Conservation (phyloP, 2,113 vertebrate genomes). For the Coturnix japonica region DNA sequence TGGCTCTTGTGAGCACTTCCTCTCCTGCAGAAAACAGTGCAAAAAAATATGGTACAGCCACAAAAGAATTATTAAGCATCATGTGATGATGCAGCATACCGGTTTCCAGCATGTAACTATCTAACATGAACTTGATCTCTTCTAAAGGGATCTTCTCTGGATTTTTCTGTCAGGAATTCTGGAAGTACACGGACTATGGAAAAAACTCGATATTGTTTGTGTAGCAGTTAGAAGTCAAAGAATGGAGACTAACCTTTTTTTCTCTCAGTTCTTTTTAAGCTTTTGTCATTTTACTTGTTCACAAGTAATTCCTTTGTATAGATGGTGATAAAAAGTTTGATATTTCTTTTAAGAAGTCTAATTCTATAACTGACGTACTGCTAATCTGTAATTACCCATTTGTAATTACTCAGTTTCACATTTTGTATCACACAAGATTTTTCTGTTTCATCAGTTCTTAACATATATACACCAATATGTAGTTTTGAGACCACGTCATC, state of each 20-base stretch:
- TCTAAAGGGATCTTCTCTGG: neutral
- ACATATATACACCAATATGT: neutral
- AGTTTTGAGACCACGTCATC: neutral
- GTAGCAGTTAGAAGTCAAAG: neutral
- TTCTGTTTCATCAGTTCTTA: constrained; percentile 4
- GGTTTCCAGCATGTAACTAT: neutral
- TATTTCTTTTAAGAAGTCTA: neutral
- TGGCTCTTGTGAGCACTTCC: neutral
- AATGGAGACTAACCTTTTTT: neutral
- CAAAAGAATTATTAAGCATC: neutral
- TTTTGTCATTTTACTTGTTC: constrained; percentile 23
- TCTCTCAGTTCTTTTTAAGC: neutral
- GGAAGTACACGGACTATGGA: neutral
- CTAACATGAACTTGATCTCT: neutral
- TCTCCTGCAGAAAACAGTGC: neutral
- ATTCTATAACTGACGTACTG: constrained; percentile 28
- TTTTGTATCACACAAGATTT: constrained; percentile 1
- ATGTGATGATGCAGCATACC: neutral
- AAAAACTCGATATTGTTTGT: neutral
- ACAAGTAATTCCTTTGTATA: constrained; percentile 44
- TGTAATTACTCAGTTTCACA: constrained; percentile 15
- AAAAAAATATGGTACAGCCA: neutral
- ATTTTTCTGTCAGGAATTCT: neutral
- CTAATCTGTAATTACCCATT: constrained; percentile 21
- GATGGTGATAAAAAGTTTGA: constrained; percentile 2